These are phyloP conservation scores for Schlechtendalia chinensis DNA, from an alignment of 1,140 invertebrate species.

Conservation along the genomic window DNA sequence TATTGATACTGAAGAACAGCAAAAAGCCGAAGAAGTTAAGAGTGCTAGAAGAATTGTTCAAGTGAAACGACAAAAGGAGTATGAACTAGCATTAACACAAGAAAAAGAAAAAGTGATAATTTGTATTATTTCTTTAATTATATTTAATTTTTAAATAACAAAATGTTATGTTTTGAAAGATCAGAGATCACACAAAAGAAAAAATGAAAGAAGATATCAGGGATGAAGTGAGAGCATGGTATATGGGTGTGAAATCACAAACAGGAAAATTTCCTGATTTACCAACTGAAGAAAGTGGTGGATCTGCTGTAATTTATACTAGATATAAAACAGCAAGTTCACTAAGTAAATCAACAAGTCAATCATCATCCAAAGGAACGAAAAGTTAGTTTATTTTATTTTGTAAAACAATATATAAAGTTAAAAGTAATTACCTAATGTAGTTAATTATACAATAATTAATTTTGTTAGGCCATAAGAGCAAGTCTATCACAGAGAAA, in stretches of 20 bases:
- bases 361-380: conserved; percentile 71
- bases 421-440: neutral
- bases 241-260: conserved; percentile 72
- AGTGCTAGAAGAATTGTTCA: conserved; percentile 64
- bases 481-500: conserved; percentile 54
- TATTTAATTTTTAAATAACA: neutral
- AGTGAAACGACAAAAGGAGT: conserved; percentile 62
- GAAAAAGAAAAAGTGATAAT: conserved; percentile 59
- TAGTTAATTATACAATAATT: neutral
- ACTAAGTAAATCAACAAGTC: conserved; percentile 71
- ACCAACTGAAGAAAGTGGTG: conserved; percentile 84
- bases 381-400: conserved; percentile 58
- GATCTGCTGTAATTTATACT: conserved; percentile 78
- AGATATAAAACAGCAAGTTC: conserved; percentile 62
- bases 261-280: conserved; percentile 88
- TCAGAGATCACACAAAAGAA: conserved; percentile 64
- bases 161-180: conserved; percentile 53
- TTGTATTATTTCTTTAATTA: neutral
- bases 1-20: conserved; percentile 55
- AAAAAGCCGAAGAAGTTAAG: conserved; percentile 59
- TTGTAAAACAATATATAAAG: neutral
- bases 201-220: conserved; percentile 78
- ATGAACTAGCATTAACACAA: conserved; percentile 62
- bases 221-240: conserved; percentile 82
- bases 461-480: conserved; percentile 26